Conservation (phyloP, 2,113 vertebrate species). For the Sinocyclocheilus maitianheensis region DNA sequence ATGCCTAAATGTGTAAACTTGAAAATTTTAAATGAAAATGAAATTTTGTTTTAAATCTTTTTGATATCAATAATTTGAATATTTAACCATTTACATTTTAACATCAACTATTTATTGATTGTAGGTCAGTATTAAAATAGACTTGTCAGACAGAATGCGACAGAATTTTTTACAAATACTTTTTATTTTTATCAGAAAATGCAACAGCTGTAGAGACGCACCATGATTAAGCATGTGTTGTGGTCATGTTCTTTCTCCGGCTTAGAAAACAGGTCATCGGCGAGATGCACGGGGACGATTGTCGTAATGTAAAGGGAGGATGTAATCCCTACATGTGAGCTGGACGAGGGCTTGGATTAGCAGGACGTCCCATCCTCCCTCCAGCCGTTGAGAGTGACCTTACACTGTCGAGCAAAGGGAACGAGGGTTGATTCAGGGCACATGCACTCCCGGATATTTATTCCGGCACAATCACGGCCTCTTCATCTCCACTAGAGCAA, state of each 20-base stretch:
- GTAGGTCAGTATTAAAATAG: too few species aligned
- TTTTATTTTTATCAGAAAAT: slow-evolving; percentile 23
- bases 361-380: background rate
- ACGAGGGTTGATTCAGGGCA: slow-evolving; percentile 30
- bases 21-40: too few species aligned
- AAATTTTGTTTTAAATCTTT: too few species aligned
- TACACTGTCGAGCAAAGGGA: background rate
- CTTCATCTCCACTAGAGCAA: slow-evolving; percentile 21
- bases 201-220: slow-evolving; percentile 68
- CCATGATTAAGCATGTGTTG: slow-evolving; percentile 71
- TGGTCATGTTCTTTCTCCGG: slow-evolving; percentile 41
- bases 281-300: background rate
- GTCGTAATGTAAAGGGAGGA: slow-evolving; percentile 24
- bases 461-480: slow-evolving; percentile 3
- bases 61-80: too few species aligned
- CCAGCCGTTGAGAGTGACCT: slow-evolving; percentile 26
- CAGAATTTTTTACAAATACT: too few species aligned
- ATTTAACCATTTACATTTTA: too few species aligned
- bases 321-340: slow-evolving; percentile 18
- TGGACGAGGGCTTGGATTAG: slow-evolving; percentile 16
- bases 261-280: slow-evolving; percentile 6
- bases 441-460: slow-evolving; percentile 13
- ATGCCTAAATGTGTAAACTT: too few species aligned
- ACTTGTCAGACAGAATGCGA: too few species aligned
- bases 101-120: too few species aligned